A percentile compares a stretch with the other conserved stretches of the same genome.
phyloP scores from a whole-genome alignment of 1,140 invertebrate species.

The Bombus polaris region DNA sequence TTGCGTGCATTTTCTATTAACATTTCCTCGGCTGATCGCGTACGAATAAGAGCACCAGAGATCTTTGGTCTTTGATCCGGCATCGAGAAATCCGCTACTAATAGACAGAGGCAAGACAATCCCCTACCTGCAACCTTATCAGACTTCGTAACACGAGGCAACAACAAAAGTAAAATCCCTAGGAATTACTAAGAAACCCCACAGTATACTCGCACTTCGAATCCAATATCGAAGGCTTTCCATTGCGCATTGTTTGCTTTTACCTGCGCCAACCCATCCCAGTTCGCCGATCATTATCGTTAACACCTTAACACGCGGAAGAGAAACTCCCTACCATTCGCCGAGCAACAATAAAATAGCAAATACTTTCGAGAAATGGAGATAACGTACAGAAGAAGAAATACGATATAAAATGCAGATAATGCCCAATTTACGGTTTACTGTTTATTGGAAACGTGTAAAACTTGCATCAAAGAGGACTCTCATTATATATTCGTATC shows the following conservation, averaged over 20 bases:
- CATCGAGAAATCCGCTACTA: conserved; percentile 17
- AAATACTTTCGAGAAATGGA: too few species aligned
- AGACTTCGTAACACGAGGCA: background rate
- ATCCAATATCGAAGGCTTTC: background rate
- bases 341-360: background rate
- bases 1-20: too few species aligned
- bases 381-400: too few species aligned
- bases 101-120: conserved; percentile 38
- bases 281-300: background rate
- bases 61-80: background rate
- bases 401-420: too few species aligned
- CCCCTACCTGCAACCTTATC: conserved; percentile 17
- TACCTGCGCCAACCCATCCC: too few species aligned
- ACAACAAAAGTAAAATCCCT: conserved; percentile 39
- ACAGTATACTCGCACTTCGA: background rate
- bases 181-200: conserved; percentile 11
- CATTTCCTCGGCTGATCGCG: background rate
- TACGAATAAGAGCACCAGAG: background rate
- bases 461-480: too few species aligned
- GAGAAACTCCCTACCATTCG: too few species aligned
- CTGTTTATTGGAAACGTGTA: too few species aligned
- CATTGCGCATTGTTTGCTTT: background rate
- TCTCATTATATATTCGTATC: too few species aligned
- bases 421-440: too few species aligned
- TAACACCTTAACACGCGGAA: background rate